phyloP scores from a whole-genome alignment of 2,113 vertebrate species.

The Prunella fulvescens region DNA sequence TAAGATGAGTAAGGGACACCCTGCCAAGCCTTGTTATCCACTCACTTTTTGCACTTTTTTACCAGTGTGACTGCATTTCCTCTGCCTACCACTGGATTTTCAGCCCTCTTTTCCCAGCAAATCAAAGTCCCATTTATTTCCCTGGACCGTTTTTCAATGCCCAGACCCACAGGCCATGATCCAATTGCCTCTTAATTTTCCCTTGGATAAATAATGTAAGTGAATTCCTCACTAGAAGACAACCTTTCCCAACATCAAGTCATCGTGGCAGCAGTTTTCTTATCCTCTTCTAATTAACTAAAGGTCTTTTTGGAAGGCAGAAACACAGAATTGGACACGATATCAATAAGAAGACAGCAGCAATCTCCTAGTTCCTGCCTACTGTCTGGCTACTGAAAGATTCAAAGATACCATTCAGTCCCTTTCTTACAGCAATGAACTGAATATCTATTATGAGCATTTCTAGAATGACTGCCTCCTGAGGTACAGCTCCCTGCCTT shows the following conservation, averaged over 20 bases:
- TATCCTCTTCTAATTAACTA: slow-evolving; percentile 30
- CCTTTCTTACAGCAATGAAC: not conserved
- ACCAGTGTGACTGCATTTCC: not conserved
- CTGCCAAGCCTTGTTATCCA: not conserved
- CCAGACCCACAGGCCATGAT: not conserved
- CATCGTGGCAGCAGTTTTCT: not conserved
- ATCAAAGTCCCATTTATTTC: slow-evolving; percentile 17
- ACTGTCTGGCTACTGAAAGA: not conserved
- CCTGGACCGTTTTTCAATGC: not conserved
- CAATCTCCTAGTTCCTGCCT: not conserved
- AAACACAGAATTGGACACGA: not conserved
- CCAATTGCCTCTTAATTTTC: slow-evolving; percentile 40
- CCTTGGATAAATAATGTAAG: slow-evolving; percentile 2
- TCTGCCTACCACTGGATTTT: not conserved
- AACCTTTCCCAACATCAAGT: not conserved
- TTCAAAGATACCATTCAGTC: not conserved
- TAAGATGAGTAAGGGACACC: not conserved
- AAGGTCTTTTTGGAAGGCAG: not conserved
- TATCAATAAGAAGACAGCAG: not conserved
- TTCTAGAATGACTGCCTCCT: slow-evolving; percentile 11
- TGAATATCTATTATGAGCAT: slow-evolving; percentile 1
- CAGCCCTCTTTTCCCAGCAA: not conserved
- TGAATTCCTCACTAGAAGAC: not conserved
- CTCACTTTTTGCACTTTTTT: not conserved
- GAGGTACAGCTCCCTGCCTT: slow-evolving; percentile 7